These are phyloP conservation scores for Rallus limicola DNA, from an alignment of 2,113 vertebrate genomes.

Conservation along the genomic window DNA sequence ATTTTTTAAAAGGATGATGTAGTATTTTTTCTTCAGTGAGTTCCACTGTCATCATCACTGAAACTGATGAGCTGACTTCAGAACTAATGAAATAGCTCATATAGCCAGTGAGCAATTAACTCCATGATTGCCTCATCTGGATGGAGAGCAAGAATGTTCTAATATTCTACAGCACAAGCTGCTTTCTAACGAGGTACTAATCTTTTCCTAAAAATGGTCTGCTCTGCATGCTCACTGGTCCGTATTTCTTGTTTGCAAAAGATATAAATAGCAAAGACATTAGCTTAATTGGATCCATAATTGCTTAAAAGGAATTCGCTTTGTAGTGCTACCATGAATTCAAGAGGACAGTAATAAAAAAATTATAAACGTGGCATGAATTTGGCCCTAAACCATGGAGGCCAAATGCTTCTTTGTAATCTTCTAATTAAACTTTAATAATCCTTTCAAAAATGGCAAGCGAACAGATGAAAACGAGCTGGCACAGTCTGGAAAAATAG, in stretches of 20 bases:
- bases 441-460: neutral
- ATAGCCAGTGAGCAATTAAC: neutral
- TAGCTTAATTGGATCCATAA: neutral
- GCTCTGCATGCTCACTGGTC: neutral
- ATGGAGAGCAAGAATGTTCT: neutral
- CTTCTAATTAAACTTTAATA: neutral
- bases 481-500: neutral
- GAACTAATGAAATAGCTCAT: constrained; percentile 5
- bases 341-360: neutral
- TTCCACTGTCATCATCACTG: neutral
- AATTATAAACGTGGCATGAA: neutral
- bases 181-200: neutral
- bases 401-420: neutral
- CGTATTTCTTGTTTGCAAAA: constrained; percentile 3
- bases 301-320: neutral
- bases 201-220: neutral
- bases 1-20: neutral
- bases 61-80: neutral
- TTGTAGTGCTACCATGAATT: neutral
- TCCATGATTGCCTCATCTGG: neutral
- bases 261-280: neutral
- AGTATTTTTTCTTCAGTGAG: neutral
- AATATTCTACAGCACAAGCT: neutral
- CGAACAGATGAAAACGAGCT: neutral
- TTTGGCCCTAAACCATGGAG: neutral